Percentiles rank a stretch among this genome's conserved stretches.
These are phyloP conservation scores for Phthorimaea operculella DNA, from an alignment of 1,140 invertebrate species.

Conservation along the genomic window DNA sequence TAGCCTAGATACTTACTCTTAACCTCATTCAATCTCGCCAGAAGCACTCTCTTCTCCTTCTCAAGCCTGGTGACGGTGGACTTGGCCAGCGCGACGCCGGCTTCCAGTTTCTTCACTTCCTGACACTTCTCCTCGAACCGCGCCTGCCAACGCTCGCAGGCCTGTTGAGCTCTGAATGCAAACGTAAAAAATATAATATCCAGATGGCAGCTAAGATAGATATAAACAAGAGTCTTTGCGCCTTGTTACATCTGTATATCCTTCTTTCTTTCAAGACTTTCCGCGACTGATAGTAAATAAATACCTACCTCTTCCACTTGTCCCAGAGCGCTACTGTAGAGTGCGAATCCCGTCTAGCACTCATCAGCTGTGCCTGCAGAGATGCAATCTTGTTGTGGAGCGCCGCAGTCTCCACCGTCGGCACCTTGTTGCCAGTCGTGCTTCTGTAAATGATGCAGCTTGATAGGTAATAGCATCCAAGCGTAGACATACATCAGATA, in stretches of 20 bases:
- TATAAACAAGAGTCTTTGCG: too few species aligned
- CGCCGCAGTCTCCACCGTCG: slow-evolving; percentile 40
- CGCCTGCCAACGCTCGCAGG: slow-evolving; percentile 57
- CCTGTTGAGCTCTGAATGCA: slow-evolving; percentile 51
- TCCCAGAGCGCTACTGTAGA: slow-evolving; percentile 58
- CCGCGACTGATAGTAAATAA: too few species aligned
- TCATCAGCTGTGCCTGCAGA: slow-evolving; percentile 46
- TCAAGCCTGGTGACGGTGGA: slow-evolving; percentile 49
- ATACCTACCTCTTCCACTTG: slow-evolving; percentile 58
- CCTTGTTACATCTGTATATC: too few species aligned
- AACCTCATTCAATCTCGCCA: slow-evolving; percentile 41
- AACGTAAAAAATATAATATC: neutral
- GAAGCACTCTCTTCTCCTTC: slow-evolving; percentile 52
- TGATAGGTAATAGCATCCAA: too few species aligned
- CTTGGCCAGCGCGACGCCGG: slow-evolving; percentile 40
- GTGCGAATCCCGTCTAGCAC: slow-evolving; percentile 39
- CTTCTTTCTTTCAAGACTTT: too few species aligned
- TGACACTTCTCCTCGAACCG: slow-evolving; percentile 58
- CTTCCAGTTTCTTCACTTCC: slow-evolving; percentile 54
- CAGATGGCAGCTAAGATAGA: too few species aligned
- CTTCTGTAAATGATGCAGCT: slow-evolving; percentile 26
- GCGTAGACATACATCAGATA: too few species aligned
- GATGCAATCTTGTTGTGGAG: slow-evolving; percentile 49
- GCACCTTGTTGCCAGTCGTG: slow-evolving; percentile 43
- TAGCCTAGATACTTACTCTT: slow-evolving; percentile 48